A percentile compares a stretch with the other conserved stretches of the same genome.
phyloP scores from a whole-genome alignment of 2,113 vertebrate species.

The Eurypyga helias region DNA sequence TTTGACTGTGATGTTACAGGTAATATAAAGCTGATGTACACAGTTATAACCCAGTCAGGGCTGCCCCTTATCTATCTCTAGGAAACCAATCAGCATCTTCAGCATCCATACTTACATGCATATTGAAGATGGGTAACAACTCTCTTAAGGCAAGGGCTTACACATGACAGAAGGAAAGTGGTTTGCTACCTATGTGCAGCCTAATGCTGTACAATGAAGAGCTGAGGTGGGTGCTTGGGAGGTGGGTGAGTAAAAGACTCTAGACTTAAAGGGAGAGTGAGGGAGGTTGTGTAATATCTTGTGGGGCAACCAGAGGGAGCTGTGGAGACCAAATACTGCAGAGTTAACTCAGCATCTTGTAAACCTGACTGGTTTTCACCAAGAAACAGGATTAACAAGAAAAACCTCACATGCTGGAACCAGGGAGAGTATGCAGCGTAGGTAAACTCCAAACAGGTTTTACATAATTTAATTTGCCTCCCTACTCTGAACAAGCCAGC shows the following conservation, averaged over 20 bases:
- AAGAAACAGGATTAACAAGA: neutral
- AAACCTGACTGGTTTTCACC: neutral
- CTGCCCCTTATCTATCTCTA: neutral
- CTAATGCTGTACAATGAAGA: accelerated
- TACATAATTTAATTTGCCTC: neutral
- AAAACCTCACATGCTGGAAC: neutral
- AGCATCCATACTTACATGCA: neutral
- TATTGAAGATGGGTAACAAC: neutral
- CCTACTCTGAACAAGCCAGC: neutral
- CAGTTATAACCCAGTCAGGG: neutral
- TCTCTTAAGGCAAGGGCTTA: neutral
- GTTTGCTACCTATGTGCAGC: neutral
- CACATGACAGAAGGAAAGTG: neutral
- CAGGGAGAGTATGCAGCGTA: neutral
- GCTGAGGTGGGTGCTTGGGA: neutral
- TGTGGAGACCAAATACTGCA: neutral
- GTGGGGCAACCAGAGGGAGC: constrained; percentile 8
- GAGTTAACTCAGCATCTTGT: accelerated
- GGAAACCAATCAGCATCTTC: neutral
- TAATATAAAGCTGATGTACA: neutral
- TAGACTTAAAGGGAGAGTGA: neutral
- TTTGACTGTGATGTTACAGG: neutral
- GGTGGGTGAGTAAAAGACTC: neutral
- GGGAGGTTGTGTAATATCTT: neutral
- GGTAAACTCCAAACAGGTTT: neutral